Base-by-base conservation (phyloP, 2,797 vertebrate genomes). In the Sebastes glaucus region DNA sequence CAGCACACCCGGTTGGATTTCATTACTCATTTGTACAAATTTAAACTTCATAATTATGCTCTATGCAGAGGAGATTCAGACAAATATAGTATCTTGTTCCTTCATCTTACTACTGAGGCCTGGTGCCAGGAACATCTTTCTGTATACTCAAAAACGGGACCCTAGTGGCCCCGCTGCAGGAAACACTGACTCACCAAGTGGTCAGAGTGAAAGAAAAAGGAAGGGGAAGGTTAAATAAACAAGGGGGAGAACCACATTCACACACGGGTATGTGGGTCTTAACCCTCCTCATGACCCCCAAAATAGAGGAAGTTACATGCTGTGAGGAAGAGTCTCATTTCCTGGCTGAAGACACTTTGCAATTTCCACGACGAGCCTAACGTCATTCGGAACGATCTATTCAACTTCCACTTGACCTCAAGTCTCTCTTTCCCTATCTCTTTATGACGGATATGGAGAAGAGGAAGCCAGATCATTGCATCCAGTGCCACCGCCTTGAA, bases 271-370 rank as follows among this genome's bases (percentile, higher is more conserved):
- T 55, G 27, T 79, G 76, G 53, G 30, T 66, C 23, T 18, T 63
- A 77, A 79, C 80, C 77, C 30, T 82, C 38, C 28, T 59, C 23
- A 27, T 81, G 28, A 84, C 62, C 53, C 10, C 30, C 11, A 11
- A 2, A 8, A 7, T 10, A 32, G 65, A 78, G 84, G 84, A 94
- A 89, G 75, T 80, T 68, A 55, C 80, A 62, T 28, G 61, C 7
- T 27, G 4, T 6, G 46, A 83, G 79, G 80, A 88, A 92, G 70
- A 82, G 52, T 72, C 73, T 70, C 70, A 82, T 64, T 87, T 93
- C 87, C 92, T 82, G 66, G 16, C 60, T 68, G 9, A 82, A 75
- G 79, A 84, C 61, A 80, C 55, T 60, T 76, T 35, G 20, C 60
- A 28, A 20, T 79, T 88, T 88, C 83, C 80, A 55, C 66, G 55